A percentile compares a stretch with the other conserved stretches of the same genome.
Conservation (phyloP, 1,140 invertebrate species). For the Orchesella cincta region DNA sequence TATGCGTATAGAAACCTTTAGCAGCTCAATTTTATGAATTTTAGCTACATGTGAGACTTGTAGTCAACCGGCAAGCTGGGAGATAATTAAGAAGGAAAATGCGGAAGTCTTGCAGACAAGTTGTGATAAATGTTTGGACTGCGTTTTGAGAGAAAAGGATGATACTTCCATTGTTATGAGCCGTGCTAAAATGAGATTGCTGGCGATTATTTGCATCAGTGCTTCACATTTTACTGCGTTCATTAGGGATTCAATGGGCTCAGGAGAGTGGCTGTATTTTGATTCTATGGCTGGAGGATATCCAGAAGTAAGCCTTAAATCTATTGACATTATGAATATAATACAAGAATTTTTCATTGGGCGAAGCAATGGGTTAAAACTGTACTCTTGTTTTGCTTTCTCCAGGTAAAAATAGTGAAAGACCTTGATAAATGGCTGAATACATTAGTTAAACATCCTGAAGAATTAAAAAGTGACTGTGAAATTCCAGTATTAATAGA, state of each 20-base stretch:
- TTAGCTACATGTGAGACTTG: conserved; percentile 30
- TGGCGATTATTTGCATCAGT: conserved; percentile 33
- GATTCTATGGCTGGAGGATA: conserved; percentile 27
- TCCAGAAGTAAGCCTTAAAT: conserved; percentile 13
- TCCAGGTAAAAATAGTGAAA: conserved; percentile 19
- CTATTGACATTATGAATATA: not conserved
- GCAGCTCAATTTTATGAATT: no score
- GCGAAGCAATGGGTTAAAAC: not conserved
- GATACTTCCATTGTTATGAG: not conserved
- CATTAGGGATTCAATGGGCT: conserved; percentile 19
- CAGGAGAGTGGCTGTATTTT: conserved; percentile 42
- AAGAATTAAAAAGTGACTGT: conserved; percentile 2
- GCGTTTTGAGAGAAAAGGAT: not conserved
- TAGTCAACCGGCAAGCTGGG: not conserved
- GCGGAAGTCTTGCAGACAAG: not conserved
- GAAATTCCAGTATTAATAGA: not conserved
- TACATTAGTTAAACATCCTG: conserved; percentile 29
- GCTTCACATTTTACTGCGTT: conserved; percentile 31
- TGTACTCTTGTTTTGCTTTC: not conserved
- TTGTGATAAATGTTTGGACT: not conserved
- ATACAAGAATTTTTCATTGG: not conserved
- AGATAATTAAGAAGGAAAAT: conserved; percentile 12
- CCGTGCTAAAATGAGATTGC: conserved; percentile 20
- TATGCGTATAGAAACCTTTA: no score
- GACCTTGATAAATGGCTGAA: conserved; percentile 36